A percentile compares a stretch with the other conserved stretches of the same genome.
Conservation (phyloP, 2,797 vertebrate genomes). For the Lerista edwardsae region DNA sequence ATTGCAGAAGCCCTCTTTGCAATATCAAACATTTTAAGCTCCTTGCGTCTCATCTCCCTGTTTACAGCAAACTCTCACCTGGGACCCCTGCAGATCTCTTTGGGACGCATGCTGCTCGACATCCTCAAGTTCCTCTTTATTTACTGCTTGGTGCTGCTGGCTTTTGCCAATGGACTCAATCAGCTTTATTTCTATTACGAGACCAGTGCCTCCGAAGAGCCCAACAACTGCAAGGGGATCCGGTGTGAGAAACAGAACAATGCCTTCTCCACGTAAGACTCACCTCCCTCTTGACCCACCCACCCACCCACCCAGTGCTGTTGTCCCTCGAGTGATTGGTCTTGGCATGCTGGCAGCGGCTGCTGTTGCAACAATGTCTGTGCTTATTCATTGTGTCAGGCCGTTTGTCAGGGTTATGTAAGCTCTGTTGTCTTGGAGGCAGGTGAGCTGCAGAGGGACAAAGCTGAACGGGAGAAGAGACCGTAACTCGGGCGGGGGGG, state of each 20-base stretch:
- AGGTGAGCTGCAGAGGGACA: slow-evolving; percentile 44
- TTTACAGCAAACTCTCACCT: slow-evolving; percentile 99
- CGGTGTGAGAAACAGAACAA: slow-evolving; percentile 98
- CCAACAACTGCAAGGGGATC: slow-evolving; percentile 96
- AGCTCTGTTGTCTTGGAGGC: slow-evolving; percentile 37
- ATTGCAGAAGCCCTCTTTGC: slow-evolving; percentile 97
- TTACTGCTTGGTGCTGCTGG: slow-evolving; percentile 96
- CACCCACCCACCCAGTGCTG: too few relatives aligned
- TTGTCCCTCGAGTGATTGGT: background rate
- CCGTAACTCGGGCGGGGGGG: too few relatives aligned
- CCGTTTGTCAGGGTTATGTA: slow-evolving; percentile 1
- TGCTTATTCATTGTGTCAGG: slow-evolving; percentile 8
- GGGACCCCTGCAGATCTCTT: slow-evolving; percentile 95
- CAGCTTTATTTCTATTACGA: slow-evolving; percentile 99
- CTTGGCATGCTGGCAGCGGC: background rate
- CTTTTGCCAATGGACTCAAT: slow-evolving; percentile 97
- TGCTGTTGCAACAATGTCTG: background rate
- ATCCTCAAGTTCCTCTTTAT: slow-evolving; percentile 99
- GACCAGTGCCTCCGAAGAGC: slow-evolving; percentile 94
- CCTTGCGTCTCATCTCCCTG: slow-evolving; percentile 95
- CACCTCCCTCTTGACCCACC: background rate
- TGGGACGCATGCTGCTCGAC: slow-evolving; percentile 98
- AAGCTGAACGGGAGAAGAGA: background rate
- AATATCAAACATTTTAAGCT: slow-evolving; percentile 99
- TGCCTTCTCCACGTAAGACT: slow-evolving; percentile 96